Base-by-base conservation (phyloP, 2,113 vertebrate species). In the Orthonyx spaldingii region DNA sequence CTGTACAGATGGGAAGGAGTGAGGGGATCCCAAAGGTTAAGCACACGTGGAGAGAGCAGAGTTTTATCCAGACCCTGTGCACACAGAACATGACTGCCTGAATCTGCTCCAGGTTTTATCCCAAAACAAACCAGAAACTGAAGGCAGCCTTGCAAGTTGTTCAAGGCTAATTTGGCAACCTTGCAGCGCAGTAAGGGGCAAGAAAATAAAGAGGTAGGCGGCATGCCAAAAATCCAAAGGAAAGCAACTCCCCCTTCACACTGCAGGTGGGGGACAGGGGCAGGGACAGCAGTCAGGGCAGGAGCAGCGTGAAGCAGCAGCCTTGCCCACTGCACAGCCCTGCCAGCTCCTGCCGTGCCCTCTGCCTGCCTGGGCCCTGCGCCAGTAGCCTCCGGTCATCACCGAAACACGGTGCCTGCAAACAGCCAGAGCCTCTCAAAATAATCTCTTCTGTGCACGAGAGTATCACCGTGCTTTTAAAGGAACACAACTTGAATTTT, bases 61-160 rank as follows among this genome's bases (percentile, higher is more conserved):
- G 39, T 15, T 82, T 69, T 49, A 50, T 60, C 26, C 70, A 53
- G 32, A 35, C 14, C 37, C 41, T 14, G 21, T 13, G 57, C n/a
- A 60, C 15, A 3, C 0, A 11, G 2, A 72, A 32, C 0, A 0
- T 10, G 18, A 50, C 26, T 26, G 44, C 44, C 47, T 13, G 60
- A 44, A 81, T 8, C 21, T 1, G 3, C 28, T 10, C 53, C 42
- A n/a, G 70, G 28, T 84, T 49, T 71, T 13, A 78, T 24, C 63
- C 63, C 87, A 32, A 46, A 75, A 21, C 56, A 78, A 91, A 64
- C 35, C 11, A 37, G 30, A 49, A 80, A n/a, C 63, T 7, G 5
- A 22, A 65, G 39, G 6, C 1, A 8, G 35, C 46, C 87, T 37
- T n/a, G 9, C 28, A 82, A 78, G 32, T 33, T 53, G 35, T 80